phyloP scores from a whole-genome alignment of 2,113 vertebrate genomes.

The Boulengeromyrus knoepffleri region DNA sequence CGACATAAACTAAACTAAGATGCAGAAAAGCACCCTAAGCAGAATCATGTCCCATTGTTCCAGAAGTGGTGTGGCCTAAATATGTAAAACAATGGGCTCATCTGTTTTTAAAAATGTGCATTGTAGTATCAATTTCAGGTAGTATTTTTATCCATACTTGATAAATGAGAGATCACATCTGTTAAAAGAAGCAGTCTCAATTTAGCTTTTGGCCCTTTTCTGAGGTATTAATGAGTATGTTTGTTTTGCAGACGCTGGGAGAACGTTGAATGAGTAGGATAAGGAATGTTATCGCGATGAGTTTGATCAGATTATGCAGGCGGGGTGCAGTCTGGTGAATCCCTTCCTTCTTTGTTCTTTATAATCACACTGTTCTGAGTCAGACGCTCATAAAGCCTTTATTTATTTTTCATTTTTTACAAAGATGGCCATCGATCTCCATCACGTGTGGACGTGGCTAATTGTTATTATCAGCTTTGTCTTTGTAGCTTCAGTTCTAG shows the following conservation, averaged over 20 bases:
- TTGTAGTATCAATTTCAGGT: neutral
- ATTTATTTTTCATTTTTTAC: neutral
- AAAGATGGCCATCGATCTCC: neutral
- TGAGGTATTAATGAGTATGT: neutral
- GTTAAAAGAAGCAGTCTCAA: neutral
- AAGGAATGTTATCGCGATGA: constrained; percentile 43
- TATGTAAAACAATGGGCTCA: neutral
- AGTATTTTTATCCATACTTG: constrained; percentile 4
- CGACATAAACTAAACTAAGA: neutral
- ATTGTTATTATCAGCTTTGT: neutral
- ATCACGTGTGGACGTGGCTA: neutral
- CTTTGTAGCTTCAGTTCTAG: neutral
- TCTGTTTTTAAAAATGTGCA: neutral
- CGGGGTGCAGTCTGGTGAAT: constrained; percentile 54
- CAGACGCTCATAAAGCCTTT: neutral
- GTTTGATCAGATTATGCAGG: constrained; percentile 40
- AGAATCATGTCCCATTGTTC: neutral
- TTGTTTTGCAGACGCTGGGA: neutral
- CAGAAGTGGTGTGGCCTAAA: neutral
- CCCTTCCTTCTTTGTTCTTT: constrained; percentile 39
- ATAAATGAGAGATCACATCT: neutral
- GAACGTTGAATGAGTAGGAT: neutral
- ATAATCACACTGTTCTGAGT: constrained; percentile 27
- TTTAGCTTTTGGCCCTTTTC: neutral
- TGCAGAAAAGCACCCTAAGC: neutral